A percentile compares a stretch with the other conserved stretches of the same genome.
Conservation (phyloP, 2,797 vertebrate genomes). For the Cyprinella venusta region DNA sequence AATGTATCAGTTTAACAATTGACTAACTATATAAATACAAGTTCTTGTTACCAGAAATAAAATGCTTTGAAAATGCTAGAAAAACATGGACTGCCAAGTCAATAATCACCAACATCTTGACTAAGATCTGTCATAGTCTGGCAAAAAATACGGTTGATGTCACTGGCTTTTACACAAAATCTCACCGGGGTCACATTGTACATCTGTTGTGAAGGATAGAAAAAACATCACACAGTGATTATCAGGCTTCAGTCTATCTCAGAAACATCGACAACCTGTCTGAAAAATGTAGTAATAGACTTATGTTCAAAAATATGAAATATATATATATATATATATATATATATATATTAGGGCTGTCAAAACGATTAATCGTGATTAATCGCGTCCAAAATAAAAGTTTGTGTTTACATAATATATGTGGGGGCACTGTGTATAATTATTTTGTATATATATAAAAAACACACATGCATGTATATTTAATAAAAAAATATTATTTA, state of each 20-base stretch:
- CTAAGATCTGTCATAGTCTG: not conserved
- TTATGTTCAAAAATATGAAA: not conserved
- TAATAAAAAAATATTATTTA: too few relatives aligned
- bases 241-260: not conserved
- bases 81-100: not conserved
- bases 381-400: too few relatives aligned
- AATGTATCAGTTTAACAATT: not conserved
- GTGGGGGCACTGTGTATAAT: too few relatives aligned
- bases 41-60: not conserved
- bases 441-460: too few relatives aligned
- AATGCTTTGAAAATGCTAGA: not conserved
- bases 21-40: not conserved
- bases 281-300: not conserved
- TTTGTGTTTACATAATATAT: too few relatives aligned
- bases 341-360: too few relatives aligned
- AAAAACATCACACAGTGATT: not conserved
- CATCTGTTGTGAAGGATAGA: not conserved
- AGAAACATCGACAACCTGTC: not conserved
- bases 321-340: too few relatives aligned
- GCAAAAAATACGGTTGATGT: not conserved
- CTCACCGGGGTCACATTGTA: not conserved
- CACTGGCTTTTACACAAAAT: not conserved
- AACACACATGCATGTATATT: too few relatives aligned
- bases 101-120: not conserved
- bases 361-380: too few relatives aligned